Conservation (phyloP, 2,888 invertebrate genomes). For the Tanypteryx hageni region DNA sequence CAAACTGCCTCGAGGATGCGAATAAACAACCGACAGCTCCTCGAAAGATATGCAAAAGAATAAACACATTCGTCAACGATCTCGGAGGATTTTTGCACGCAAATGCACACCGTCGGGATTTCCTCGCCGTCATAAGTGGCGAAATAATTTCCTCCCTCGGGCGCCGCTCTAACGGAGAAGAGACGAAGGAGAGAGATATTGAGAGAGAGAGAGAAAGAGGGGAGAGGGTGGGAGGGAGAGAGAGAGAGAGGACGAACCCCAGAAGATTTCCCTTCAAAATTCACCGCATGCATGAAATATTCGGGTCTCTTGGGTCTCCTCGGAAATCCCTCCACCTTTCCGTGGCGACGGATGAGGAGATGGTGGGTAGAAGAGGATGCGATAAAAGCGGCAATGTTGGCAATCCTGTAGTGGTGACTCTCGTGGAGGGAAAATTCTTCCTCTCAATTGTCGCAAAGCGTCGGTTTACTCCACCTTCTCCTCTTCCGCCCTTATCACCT, state of each 20-base stretch:
- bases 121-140: not conserved
- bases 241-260: not conserved
- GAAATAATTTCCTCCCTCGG: not conserved
- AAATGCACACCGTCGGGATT: not conserved
- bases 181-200: not conserved
- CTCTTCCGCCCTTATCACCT: not conserved
- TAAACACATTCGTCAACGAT: too few relatives aligned
- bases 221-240: not conserved
- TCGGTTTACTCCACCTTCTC: not conserved
- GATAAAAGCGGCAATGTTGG: not conserved
- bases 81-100: too few relatives aligned
- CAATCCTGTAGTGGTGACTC: not conserved
- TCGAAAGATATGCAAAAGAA: too few relatives aligned
- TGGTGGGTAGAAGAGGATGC: not conserved
- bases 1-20: too few relatives aligned
- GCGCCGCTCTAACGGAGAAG: not conserved
- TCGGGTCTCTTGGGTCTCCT: not conserved
- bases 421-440: not conserved
- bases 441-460: not conserved
- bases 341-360: not conserved
- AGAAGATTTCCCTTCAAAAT: slow-evolving; percentile 37
- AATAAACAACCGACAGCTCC: too few relatives aligned
- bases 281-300: slow-evolving; percentile 57
- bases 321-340: not conserved
- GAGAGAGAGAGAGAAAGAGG: not conserved